Evolutionary conservation across 35 echinoderm and acorn worm species (phyloP), one percentile per base, ranked within the genome.

Genomic region (Amphiura filiformis): DNA sequence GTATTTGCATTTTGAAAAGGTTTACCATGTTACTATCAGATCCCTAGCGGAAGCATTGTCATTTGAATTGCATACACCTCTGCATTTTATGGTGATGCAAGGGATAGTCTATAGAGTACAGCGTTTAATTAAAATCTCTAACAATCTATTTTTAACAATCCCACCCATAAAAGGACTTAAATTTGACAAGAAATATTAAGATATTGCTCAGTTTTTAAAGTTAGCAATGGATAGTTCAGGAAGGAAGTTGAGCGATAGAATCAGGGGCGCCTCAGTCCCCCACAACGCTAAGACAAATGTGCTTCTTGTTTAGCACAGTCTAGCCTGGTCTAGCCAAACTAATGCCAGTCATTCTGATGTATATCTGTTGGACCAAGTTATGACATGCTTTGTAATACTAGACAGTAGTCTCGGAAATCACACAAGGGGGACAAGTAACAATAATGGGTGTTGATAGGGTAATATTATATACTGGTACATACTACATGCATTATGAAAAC

Each of bases 311-410:
- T 70, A 70, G 28, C 17, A 30, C 1, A 70, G 61, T 70, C 61
- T 70, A 70, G 61, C 61, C 61, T 2, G 26, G 61, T 70, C 61
- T 70, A 70, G 61, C 61, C 61, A 70, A n/a, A 30, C 61, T 70
- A 70, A 70, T 70, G 61, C 61, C 61, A 70, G 61, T 70, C 61
- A 70, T 30, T 70, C 61, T 70, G 61, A 70, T 70, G 26, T n/a
- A 70, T 70, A 70, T 11, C 61, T 70, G 7, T 70, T 26, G 61
- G 61, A 70, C 61, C 44, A 70, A 70, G 41, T 13, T n/a, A n/a
- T n/a, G 61, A 70, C 26, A 70, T 70, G 61, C 61, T 70, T 70
- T 70, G 61, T 70, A 15, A 70, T 70, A 70, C 9, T 15, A 70
- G 61, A 70, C 61, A 70, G 61, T n/a, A 2, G 37, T 39, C 34